phyloP scores from a whole-genome alignment of 2,113 vertebrate species.

The Myiozetetes cayanensis region DNA sequence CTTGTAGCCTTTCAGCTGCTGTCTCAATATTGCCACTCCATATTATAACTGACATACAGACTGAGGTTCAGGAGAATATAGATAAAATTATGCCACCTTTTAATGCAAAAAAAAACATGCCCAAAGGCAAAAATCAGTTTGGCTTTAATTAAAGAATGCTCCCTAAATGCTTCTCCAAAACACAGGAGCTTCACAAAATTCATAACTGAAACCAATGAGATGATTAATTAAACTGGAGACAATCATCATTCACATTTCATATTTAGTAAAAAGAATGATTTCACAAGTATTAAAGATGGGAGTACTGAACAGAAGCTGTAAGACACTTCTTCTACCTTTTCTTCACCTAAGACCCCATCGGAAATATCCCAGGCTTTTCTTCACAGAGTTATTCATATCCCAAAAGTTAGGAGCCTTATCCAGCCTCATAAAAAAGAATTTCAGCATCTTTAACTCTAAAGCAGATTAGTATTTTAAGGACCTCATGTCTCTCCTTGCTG shows the following conservation, averaged over 20 bases:
- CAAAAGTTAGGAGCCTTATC: neutral
- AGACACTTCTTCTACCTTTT: neutral
- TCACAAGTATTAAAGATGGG: neutral
- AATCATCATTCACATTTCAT: neutral
- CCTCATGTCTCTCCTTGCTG: accelerated
- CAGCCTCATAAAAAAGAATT: neutral
- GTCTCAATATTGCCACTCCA: neutral
- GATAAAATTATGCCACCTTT: neutral
- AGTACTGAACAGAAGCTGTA: neutral
- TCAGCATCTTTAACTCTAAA: neutral
- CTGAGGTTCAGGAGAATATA: neutral
- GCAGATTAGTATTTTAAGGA: neutral
- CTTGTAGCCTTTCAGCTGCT: neutral
- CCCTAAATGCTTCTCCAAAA: constrained; percentile 21
- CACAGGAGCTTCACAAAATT: constrained; percentile 22
- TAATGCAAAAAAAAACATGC: constrained; percentile 2
- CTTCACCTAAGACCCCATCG: neutral
- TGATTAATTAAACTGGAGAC: constrained; percentile 17
- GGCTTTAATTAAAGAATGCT: constrained; percentile 42
- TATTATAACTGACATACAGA: neutral
- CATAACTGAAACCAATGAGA: neutral
- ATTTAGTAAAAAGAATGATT: neutral
- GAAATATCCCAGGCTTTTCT: neutral
- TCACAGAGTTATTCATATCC: neutral
- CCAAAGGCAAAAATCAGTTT: constrained; percentile 10